Evolutionary conservation across 2,888 invertebrate species (phyloP).

Genomic region (Callyntrura sp.): DNA sequence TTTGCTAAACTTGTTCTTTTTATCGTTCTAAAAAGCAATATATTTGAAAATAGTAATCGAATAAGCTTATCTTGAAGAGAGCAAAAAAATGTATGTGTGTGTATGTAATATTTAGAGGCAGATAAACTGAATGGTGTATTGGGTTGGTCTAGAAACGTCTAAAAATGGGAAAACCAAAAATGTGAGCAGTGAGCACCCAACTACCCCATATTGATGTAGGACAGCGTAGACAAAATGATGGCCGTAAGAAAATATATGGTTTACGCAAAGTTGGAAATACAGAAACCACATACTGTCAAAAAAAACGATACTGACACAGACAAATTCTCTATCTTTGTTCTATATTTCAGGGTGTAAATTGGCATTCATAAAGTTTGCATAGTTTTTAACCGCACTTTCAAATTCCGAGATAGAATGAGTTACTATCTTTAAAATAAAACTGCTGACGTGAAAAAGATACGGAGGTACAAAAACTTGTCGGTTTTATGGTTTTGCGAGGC

Average conservation of each 20-base stretch:
- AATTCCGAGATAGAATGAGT: background rate
- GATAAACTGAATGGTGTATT: no score
- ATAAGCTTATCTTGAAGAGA: background rate
- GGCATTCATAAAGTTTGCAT: background rate
- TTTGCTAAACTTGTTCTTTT: background rate
- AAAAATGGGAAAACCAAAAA: no score
- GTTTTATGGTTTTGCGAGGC: no score
- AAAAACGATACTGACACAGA: background rate
- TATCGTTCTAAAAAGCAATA: conserved; percentile 21
- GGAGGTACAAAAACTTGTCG: background rate
- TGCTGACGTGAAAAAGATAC: conserved; percentile 2
- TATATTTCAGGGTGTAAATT: background rate
- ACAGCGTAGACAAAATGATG: background rate
- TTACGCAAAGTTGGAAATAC: background rate
- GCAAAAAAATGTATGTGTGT: no score
- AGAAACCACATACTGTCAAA: background rate
- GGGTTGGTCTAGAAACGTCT: no score
- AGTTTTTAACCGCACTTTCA: background rate
- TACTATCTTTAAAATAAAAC: background rate
- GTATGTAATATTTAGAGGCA: no score
- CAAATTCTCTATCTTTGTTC: background rate
- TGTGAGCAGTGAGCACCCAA: background rate
- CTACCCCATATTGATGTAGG: background rate
- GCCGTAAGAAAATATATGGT: background rate
- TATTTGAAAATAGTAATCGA: conserved; percentile 9